These are phyloP conservation scores for Staurois parvus DNA, from an alignment of 2,797 vertebrate species.

Conservation along the genomic window DNA sequence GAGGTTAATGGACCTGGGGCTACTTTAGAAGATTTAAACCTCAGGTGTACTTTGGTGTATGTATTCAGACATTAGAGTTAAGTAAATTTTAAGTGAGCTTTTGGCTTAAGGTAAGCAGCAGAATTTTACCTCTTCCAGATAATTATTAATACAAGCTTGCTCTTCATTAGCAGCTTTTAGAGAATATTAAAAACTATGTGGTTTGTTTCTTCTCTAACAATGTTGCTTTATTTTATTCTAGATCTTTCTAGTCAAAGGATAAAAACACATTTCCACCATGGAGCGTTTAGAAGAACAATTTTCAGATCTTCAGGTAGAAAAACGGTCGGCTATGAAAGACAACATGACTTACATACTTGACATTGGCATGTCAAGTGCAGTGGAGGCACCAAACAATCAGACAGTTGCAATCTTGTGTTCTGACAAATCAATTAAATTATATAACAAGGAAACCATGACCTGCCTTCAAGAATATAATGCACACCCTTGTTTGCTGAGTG, in stretches of 20 bases:
- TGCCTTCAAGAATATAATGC: slow-evolving; percentile 74
- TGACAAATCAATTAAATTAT: slow-evolving; percentile 77
- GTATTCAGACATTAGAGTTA: background rate
- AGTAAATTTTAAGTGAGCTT: background rate
- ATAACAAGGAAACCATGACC: slow-evolving; percentile 79
- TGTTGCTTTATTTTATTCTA: slow-evolving; percentile 12
- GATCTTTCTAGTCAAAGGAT: background rate
- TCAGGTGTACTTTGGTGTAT: too few species aligned
- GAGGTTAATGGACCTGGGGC: too few species aligned
- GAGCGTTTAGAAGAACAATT: slow-evolving; percentile 82
- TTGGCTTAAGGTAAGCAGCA: background rate
- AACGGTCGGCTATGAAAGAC: slow-evolving; percentile 70
- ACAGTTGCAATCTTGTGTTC: slow-evolving; percentile 85
- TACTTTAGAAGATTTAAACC: too few species aligned
- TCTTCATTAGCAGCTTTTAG: background rate
- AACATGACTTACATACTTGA: slow-evolving; percentile 86
- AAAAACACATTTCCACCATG: slow-evolving; percentile 68
- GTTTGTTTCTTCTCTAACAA: background rate
- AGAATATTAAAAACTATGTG: background rate
- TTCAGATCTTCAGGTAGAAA: slow-evolving; percentile 76
- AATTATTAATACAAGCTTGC: background rate
- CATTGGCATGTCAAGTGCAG: slow-evolving; percentile 69
- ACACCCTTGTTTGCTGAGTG: slow-evolving; percentile 72
- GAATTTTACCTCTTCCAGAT: background rate
- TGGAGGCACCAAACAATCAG: slow-evolving; percentile 43